Conservation (phyloP, 2,113 vertebrate species). For the Gavialis gangeticus region DNA sequence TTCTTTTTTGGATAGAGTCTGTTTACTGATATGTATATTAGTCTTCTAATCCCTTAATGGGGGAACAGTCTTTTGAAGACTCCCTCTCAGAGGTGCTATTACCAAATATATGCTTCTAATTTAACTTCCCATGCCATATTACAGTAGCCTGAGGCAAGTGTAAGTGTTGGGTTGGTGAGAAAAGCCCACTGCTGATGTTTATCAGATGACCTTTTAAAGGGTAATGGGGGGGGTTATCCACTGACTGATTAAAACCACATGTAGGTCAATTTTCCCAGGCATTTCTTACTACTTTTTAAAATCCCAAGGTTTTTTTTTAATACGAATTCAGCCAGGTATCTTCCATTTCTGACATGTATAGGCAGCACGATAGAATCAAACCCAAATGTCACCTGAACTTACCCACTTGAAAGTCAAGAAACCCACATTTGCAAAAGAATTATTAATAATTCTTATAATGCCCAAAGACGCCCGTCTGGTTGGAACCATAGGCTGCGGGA, state of each 20-base stretch:
- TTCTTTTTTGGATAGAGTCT: conserved; percentile 17
- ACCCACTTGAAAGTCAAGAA: not conserved
- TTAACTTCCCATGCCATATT: conserved; percentile 80
- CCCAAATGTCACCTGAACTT: not conserved
- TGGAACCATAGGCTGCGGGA: not conserved
- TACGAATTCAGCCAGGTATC: conserved; percentile 30
- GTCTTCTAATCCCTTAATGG: conserved; percentile 47
- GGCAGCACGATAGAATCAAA: conserved; percentile 8
- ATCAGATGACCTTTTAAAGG: conserved; percentile 91
- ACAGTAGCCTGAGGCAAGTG: conserved; percentile 59
- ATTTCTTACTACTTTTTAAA: conserved; percentile 55
- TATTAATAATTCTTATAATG: not conserved
- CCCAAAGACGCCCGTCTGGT: not conserved
- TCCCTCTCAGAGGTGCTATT: conserved; percentile 70
- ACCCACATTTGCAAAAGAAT: not conserved
- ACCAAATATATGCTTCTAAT: conserved; percentile 86
- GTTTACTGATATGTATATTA: conserved; percentile 32
- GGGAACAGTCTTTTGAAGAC: conserved; percentile 54
- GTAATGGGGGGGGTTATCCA: conserved; percentile 83
- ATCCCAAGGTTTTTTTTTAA: conserved; percentile 47
- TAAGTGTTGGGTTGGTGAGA: conserved; percentile 87
- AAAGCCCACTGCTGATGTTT: conserved; percentile 85
- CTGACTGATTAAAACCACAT: conserved; percentile 83
- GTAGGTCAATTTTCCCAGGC: conserved; percentile 75
- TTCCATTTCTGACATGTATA: conserved; percentile 34